These are phyloP conservation scores for Erpornis zantholeuca DNA, from an alignment of 2,113 vertebrate genomes.

Conservation along the genomic window DNA sequence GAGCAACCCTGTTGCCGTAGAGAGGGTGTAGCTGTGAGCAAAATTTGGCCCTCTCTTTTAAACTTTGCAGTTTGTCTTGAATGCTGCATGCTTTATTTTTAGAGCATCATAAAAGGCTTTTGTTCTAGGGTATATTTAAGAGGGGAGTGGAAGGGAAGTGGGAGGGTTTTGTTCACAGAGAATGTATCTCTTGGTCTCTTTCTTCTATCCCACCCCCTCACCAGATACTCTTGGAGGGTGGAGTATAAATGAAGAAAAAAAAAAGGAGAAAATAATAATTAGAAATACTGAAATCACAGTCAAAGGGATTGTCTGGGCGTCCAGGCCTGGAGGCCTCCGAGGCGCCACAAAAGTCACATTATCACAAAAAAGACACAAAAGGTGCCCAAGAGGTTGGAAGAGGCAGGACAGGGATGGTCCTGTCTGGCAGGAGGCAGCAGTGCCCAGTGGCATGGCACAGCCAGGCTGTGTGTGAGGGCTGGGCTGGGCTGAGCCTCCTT, in stretches of 20 bases:
- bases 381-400: neutral
- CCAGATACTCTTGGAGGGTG: conserved; percentile 60
- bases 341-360: neutral
- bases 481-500: neutral
- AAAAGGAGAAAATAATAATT: conserved; percentile 35
- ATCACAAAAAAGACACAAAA: neutral
- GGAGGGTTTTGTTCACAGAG: conserved; percentile 48
- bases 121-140: conserved; percentile 69
- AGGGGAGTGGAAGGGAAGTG: conserved; percentile 68
- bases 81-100: conserved; percentile 64
- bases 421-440: neutral
- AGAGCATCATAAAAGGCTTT: conserved; percentile 66
- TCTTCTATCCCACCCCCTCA: conserved; percentile 51
- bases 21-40: conserved; percentile 57
- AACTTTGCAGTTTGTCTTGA: conserved; percentile 29
- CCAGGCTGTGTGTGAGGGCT: neutral
- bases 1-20: conserved; percentile 9
- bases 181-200: conserved; percentile 48
- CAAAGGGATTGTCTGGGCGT: conserved; percentile 29
- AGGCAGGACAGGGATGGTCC: neutral
- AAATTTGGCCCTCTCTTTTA: conserved; percentile 35
- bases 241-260: neutral
- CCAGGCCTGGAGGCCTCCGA: conserved; percentile 18
- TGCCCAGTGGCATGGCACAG: neutral
- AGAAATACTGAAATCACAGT: conserved; percentile 19